Conservation (phyloP, 1,140 invertebrate genomes). For the Heliconius hewitsoni region DNA sequence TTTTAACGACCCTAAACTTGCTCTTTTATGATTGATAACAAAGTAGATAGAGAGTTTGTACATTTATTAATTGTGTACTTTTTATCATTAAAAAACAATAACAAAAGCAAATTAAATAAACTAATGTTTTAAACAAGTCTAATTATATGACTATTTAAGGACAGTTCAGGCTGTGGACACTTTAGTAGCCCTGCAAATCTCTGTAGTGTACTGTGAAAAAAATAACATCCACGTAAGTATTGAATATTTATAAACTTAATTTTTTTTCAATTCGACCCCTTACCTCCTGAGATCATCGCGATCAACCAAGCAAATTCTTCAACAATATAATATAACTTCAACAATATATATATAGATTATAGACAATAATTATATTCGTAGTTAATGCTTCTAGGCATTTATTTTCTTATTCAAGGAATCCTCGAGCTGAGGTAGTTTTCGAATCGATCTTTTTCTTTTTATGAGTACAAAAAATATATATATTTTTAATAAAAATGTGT, state of each 20-base stretch:
- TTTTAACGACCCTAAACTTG: neutral
- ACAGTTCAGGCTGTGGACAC: neutral
- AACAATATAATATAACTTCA: too few species aligned
- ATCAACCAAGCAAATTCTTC: neutral
- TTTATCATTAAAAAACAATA: slow-evolving; percentile 5
- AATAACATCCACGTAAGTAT: neutral
- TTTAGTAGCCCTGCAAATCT: neutral
- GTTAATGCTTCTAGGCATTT: too few species aligned
- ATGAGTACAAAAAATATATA: too few species aligned
- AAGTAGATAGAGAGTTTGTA: neutral
- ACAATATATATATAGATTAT: too few species aligned
- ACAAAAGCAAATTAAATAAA: neutral
- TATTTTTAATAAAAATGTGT: neutral
- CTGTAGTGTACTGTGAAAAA: neutral
- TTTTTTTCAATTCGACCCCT: neutral
- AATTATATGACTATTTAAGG: neutral
- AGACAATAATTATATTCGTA: too few species aligned
- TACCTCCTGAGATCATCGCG: neutral
- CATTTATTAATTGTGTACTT: neutral
- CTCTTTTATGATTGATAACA: neutral
- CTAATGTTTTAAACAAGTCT: neutral
- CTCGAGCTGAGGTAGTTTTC: too few species aligned
- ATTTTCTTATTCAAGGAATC: too few species aligned
- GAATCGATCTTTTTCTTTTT: too few species aligned
- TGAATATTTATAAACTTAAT: neutral